Evolutionary conservation across 2,888 invertebrate species (phyloP).

Genomic region (Bibio marci): DNA sequence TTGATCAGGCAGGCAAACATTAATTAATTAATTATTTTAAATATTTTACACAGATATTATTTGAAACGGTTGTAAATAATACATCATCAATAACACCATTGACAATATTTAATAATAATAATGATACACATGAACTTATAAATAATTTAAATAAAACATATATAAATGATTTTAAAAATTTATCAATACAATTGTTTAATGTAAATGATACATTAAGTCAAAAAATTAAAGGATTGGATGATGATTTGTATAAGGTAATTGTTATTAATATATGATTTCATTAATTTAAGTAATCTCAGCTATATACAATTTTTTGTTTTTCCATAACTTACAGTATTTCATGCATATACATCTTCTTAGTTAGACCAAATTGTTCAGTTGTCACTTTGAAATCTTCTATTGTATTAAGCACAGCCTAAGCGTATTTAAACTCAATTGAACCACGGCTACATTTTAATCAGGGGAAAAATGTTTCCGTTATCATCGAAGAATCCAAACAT

Average conservation of each 20-base stretch:
- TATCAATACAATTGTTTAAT: constrained; percentile 17
- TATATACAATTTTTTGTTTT: constrained; percentile 5
- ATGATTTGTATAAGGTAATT: constrained; percentile 22
- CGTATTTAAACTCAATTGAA: no score
- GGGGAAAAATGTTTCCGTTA: no score
- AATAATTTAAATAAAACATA: constrained; percentile 1
- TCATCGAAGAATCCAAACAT: no score
- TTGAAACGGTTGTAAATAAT: constrained; percentile 5
- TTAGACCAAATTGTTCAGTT: constrained; percentile 2
- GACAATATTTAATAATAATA: not conserved
- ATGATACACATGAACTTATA: constrained; percentile 11
- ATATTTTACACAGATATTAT: no score
- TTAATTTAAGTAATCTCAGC: not conserved
- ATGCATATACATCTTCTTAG: not conserved
- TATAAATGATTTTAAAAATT: constrained; percentile 13
- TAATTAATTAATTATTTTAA: no score
- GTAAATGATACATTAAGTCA: constrained; percentile 24
- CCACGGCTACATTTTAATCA: no score
- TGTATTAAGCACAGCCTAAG: no score
- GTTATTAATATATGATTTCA: no score
- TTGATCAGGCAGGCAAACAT: no score
- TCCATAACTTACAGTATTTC: not conserved
- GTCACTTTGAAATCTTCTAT: no score
- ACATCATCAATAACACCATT: constrained; percentile 9
- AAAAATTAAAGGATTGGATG: constrained; percentile 18